These are phyloP conservation scores for Andrena praecox DNA, from an alignment of 2,888 invertebrate genomes.

Conservation along the genomic window DNA sequence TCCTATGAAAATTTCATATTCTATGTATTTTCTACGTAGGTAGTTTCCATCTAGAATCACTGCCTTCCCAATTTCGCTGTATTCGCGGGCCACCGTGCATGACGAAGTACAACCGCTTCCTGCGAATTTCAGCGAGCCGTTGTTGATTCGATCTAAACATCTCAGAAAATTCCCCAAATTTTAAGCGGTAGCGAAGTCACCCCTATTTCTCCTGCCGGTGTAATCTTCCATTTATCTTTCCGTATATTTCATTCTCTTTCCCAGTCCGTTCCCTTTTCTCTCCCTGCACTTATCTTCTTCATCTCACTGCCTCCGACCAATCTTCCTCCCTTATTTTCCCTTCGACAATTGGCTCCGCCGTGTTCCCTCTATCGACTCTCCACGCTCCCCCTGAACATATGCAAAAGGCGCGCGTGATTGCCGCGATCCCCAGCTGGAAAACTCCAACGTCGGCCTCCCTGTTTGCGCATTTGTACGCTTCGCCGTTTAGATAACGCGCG, in stretches of 20 bases:
- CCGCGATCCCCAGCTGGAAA: not conserved
- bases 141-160: slow-evolving; percentile 23
- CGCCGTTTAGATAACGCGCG: slow-evolving; percentile 36
- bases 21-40: too few relatives aligned
- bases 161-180: slow-evolving; percentile 13
- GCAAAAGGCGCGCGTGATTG: slow-evolving; percentile 13
- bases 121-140: not conserved
- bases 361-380: not conserved
- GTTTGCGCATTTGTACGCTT: slow-evolving; percentile 23
- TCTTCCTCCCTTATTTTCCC: not conserved
- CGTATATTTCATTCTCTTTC: slow-evolving; percentile 11
- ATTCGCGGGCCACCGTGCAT: too few relatives aligned
- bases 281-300: too few relatives aligned
- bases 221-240: slow-evolving; percentile 27
- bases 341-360: slow-evolving; percentile 17
- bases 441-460: slow-evolving; percentile 4
- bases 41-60: too few relatives aligned
- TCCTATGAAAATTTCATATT: too few relatives aligned
- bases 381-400: slow-evolving; percentile 2
- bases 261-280: not conserved
- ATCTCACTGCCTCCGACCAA: not conserved
- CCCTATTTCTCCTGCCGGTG: not conserved
- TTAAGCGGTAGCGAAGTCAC: slow-evolving; percentile 12
- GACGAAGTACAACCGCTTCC: not conserved
- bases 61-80: too few relatives aligned